phyloP scores from a whole-genome alignment of 1,140 invertebrate genomes.

The Leptoteleia sp. region DNA sequence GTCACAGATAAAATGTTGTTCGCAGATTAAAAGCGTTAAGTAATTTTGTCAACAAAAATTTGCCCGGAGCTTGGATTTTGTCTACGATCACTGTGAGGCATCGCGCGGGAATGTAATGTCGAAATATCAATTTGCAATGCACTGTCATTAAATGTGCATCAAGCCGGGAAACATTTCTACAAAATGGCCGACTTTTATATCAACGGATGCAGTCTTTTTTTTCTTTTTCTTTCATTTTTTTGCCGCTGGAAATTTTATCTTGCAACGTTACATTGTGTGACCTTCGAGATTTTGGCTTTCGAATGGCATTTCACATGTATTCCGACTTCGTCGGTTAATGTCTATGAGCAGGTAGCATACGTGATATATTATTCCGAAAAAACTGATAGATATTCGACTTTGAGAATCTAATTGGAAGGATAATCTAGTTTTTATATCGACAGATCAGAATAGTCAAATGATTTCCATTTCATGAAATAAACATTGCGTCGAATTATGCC shows the following conservation, averaged over 20 bases:
- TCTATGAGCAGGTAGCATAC: conserved; percentile 18
- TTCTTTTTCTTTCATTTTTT: no score
- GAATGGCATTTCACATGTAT: conserved; percentile 53
- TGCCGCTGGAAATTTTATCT: conserved; percentile 52
- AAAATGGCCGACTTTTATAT: conserved; percentile 49
- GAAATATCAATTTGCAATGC: conserved; percentile 22
- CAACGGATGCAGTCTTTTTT: conserved; percentile 34
- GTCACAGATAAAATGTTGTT: conserved; percentile 32
- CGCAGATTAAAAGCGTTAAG: conserved; percentile 7
- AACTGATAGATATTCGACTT: conserved; percentile 15
- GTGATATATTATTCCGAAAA: conserved; percentile 36
- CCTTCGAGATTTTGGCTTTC: conserved; percentile 64
- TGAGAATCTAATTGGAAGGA: conserved; percentile 2
- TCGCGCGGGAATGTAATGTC: neutral
- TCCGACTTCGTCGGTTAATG: conserved; percentile 24
- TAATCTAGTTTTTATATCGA: neutral
- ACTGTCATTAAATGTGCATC: conserved; percentile 42
- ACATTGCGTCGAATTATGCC: no score
- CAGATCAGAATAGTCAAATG: no score
- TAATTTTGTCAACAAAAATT: conserved; percentile 17
- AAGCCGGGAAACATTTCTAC: conserved; percentile 2
- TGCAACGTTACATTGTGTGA: conserved; percentile 16
- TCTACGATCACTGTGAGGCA: neutral
- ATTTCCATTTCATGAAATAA: no score
- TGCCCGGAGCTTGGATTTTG: no score